These are phyloP conservation scores for Hippopotamyrus pictus DNA, from an alignment of 2,797 vertebrate genomes.

Conservation along the genomic window DNA sequence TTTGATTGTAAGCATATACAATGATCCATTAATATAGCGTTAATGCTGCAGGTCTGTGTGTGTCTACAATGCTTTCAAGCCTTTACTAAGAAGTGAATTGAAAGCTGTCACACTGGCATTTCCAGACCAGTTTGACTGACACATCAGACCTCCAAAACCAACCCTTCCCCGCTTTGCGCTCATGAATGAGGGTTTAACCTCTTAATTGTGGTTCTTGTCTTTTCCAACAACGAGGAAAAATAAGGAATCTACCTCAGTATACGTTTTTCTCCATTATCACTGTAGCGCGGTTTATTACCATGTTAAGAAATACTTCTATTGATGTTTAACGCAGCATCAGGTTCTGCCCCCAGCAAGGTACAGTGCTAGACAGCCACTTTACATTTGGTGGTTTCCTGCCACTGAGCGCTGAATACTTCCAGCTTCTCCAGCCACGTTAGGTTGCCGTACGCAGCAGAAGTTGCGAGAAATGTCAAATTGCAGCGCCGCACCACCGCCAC, in stretches of 20 bases:
- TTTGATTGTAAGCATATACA: background rate
- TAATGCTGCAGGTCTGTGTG: background rate
- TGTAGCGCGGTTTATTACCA: background rate
- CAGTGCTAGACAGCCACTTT: background rate
- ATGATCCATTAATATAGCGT: background rate
- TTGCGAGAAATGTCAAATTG: too few relatives aligned
- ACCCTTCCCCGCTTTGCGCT: background rate
- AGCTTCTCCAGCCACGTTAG: background rate
- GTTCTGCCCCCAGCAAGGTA: background rate
- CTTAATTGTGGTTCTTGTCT: background rate
- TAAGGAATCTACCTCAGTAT: background rate
- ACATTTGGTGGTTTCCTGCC: background rate
- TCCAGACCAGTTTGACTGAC: background rate
- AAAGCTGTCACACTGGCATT: background rate
- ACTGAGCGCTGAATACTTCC: background rate
- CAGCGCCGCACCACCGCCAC: too few relatives aligned
- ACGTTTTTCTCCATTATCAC: background rate
- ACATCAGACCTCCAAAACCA: background rate
- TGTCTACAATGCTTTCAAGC: background rate
- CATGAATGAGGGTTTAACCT: background rate
- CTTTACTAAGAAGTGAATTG: background rate
- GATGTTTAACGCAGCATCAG: background rate
- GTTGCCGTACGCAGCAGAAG: too few relatives aligned
- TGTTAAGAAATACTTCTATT: background rate
- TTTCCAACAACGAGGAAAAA: background rate